Percentiles rank a stretch among this genome's conserved stretches.
These are phyloP conservation scores for Lysandra bellargus DNA, from an alignment of 2,888 invertebrate genomes.

Conservation along the genomic window DNA sequence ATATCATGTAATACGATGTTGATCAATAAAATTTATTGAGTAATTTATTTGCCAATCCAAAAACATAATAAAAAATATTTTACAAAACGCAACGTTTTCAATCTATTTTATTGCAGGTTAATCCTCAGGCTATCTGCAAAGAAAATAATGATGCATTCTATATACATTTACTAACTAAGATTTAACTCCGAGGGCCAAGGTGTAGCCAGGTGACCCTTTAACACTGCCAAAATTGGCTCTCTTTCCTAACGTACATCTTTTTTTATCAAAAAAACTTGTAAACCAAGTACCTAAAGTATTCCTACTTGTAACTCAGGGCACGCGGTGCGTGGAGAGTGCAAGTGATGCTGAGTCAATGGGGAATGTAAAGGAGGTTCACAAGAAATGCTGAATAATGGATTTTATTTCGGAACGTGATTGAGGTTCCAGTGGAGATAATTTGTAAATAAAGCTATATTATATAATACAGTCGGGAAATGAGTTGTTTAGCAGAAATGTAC, in stretches of 20 bases:
- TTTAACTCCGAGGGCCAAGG: too few relatives aligned
- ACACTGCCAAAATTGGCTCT: too few relatives aligned
- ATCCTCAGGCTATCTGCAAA: too few relatives aligned
- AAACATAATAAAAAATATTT: neutral
- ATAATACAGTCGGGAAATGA: too few relatives aligned
- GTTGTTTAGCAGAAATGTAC: too few relatives aligned
- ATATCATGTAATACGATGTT: neutral
- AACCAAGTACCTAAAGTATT: neutral
- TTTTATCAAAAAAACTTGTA: neutral
- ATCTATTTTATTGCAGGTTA: too few relatives aligned
- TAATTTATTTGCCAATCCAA: neutral
- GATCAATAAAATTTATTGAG: neutral
- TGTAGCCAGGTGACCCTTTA: too few relatives aligned
- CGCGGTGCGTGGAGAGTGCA: slow-evolving; percentile 1
- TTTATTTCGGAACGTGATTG: slow-evolving; percentile 15
- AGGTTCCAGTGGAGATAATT: neutral
- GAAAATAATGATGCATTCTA: too few relatives aligned
- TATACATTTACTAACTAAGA: too few relatives aligned
- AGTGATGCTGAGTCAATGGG: slow-evolving; percentile 6
- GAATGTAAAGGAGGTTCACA: slow-evolving; percentile 9
- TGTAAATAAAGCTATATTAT: neutral
- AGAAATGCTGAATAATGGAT: slow-evolving; percentile 13
- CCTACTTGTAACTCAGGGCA: neutral
- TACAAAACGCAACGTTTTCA: neutral
- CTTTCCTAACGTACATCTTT: too few relatives aligned